Evolutionary conservation across 2,888 invertebrate genomes (phyloP), one percentile per base, ranked within the genome.

Genomic region (Emesis castigata): DNA sequence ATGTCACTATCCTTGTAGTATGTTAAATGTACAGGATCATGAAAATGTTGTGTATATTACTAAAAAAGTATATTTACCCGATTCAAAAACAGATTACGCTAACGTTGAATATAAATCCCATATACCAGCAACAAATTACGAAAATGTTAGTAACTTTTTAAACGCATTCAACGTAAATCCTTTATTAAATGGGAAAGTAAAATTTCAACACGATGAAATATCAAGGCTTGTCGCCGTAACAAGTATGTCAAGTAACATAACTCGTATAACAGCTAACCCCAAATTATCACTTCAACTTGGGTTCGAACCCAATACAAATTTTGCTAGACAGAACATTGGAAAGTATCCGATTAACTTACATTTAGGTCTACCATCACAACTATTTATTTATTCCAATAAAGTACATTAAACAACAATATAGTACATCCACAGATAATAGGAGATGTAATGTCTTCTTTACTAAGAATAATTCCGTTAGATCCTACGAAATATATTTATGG

Each of bases 391-490:
- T 62, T 73, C 56, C 16, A 77, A 81, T 31, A 81, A 79, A 11
- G 29, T 82, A 2, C 61, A 77, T 53, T n/a, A n/a, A n/a, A n/a
- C n/a, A n/a, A n/a, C n/a, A n/a, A n/a, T 31, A 81, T 81, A 11
- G 29, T 82, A 2, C 61, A 77, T 53, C 82, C 77, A 4, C 75
- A 80, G n/a, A 73, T 80, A 39, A 79, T 82, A 3, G 82, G 79
- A 16, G 86, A 87, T 82, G 86, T 85, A 0, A 86, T 87, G 80
- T 64, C 82, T 53, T 69, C 86, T 6, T 69, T 87, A 18, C 16
- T 87, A 31, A 76, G 86, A 73, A 83, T 87, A 0, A 83, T 86
- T 76, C 77, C 86, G 20, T 71, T 86, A 73, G 83, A 83, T 72
- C 81, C 83, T 1, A 26, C 82, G 5, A 82, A 83, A 61, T 84